These are phyloP conservation scores for Pachycephus smyrnensis DNA, from an alignment of 2,888 invertebrate genomes.

Conservation along the genomic window DNA sequence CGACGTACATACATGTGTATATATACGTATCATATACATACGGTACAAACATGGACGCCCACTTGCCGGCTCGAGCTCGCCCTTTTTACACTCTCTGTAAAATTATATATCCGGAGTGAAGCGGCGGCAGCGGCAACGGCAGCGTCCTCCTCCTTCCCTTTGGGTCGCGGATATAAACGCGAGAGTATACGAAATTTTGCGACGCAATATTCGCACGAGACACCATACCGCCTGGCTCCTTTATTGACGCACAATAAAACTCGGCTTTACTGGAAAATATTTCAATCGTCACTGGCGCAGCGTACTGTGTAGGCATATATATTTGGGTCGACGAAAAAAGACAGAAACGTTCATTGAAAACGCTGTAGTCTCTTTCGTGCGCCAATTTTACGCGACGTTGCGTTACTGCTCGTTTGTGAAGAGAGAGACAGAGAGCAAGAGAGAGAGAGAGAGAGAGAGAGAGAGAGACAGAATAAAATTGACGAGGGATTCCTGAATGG, in stretches of 20 bases:
- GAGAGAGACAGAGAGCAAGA: background rate
- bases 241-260: background rate
- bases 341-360: background rate
- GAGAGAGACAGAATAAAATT: background rate
- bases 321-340: background rate
- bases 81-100: slow-evolving; percentile 1
- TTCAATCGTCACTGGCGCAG: background rate
- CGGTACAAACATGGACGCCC: background rate
- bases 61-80: background rate
- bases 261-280: background rate
- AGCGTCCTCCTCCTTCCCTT: background rate
- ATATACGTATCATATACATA: too few relatives aligned
- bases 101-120: slow-evolving; percentile 6
- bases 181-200: background rate
- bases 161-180: background rate
- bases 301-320: background rate
- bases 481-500: background rate
- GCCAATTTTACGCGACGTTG: background rate
- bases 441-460: slow-evolving; percentile 2
- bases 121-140: background rate
- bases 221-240: background rate
- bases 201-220: background rate
- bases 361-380: background rate
- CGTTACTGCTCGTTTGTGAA: background rate
- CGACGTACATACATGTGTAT: background rate